Evolutionary conservation across 92 coral and sea anemone genomes (phyloP), one percentile per base, ranked within the genome.

Genomic region (Umimayanthus chanpuru): DNA sequence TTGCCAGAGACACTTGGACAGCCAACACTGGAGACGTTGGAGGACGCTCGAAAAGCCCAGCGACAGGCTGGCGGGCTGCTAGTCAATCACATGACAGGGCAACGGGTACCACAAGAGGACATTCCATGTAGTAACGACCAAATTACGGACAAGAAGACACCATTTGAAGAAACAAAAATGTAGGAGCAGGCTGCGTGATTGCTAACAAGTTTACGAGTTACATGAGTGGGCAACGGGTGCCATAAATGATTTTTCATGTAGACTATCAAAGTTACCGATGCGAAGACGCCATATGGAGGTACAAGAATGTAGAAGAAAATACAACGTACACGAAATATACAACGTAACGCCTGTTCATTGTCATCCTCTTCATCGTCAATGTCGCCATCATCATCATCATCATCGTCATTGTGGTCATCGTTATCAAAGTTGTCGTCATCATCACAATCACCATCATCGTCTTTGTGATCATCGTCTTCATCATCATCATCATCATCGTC

Each of bases 1-100:
- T 79, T 94, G 14, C 98, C 98, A 4, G 98, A 94, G 65, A 93
- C 98, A 23, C 92, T 94, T 43, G 98, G 98, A 78, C 89, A 83
- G 39, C 94, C 85, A 1, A 94, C 98, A 10, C 76, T 93, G 64
- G 98, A 94, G 70, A 94, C 96, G 3, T 68, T 94, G 10, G 85
- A 85, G 15, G 98, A 94, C 83, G 53, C 88, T 32, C 73, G 84
- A 58, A 86, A 80, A 16, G 61, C 53, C 50, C 86, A 66, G 76
- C 58, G 6, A 21, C 71, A 67, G 25, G 36, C 76, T 10, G 86
- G 56, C 38, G 53, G 38, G 4, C 21, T 82, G 76, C 21, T 38
- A 47, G n/a, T 39, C 15, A 66, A 58, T 65, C 58, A 11, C 12
- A 36, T 5, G 30, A 40, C 23, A 12, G 55, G 11, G 26, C 1